Base-by-base conservation (phyloP, 2,797 vertebrate species). In the Lateolabrax maculatus region DNA sequence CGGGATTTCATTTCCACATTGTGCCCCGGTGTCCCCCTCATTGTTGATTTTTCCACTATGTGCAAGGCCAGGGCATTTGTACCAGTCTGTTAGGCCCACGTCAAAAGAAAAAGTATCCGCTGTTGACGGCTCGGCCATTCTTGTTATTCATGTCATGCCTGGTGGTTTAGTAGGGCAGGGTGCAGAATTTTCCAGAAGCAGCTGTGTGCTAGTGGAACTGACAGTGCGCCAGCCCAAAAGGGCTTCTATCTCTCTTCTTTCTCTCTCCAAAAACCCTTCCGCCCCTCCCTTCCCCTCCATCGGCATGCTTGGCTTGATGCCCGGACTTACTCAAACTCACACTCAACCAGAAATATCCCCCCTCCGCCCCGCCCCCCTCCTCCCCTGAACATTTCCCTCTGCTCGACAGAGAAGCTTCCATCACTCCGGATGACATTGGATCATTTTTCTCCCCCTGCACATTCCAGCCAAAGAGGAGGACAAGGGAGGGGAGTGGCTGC, bases 181-280 rank as follows among this genome's bases (percentile, higher is more conserved):
- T 93, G 93, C 93, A 96, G 97, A 97, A 97, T 96, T 96, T 98
- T 98, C 97, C 97, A 98, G 96, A 97, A 97, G 96, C 96, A 97
- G 96, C 97, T 97, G 96, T 96, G 95, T 96, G 96, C 96, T 95
- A 93, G 93, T 88, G 94, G 91, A 93, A 94, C 94, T 92, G 92
- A 95, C 90, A 89, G 87, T 74, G 89, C 92, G 96, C 96, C 96
- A 96, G 95, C 95, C 94, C 94, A 91, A 96, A 96, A 96, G 90
- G 90, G 80, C 85, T 92, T 92, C 93, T 91, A 87, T 91, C 87
- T 75, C 87, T 81, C 84, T 75, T 65, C 84, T 77, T 48, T 89
- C 83, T 84, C 82, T 75, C 84, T 85, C 75, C 65, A 75, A 77
- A 60, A 85, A 75, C 36, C 72, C 62, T 58, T 46, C 64, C 25